Base-by-base conservation (phyloP, 2,888 invertebrate genomes). In the Clunio marinus region DNA sequence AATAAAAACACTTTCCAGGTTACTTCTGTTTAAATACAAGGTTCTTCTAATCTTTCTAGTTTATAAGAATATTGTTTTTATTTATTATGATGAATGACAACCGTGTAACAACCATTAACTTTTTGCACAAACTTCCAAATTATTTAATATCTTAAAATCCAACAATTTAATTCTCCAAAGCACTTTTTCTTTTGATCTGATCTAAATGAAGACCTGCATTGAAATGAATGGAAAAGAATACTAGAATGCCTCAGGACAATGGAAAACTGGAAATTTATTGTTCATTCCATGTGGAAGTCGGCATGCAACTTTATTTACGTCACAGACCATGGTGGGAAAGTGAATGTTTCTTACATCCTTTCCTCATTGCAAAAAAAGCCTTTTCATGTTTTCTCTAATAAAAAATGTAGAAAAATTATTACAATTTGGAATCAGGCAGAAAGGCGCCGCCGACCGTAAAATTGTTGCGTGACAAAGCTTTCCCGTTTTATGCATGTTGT, bases 401-500 rank as follows among this genome's bases (percentile, higher is more conserved):
- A 7, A 37, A 41, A 41, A 41, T 60, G 37, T 60, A 37, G 37
- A 60, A 24, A 22, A n/a, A 17, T 57, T 7, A 35, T 17, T 24
- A 60, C 60, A 37, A 35, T 20, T 37, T 37, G 22, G 25, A 13
- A 27, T 22, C 24, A 60, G 60, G 60, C 22, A 37, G 37, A 1
- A 3, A 41, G 60, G 60, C 60, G 60, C 60, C 60, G 35, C n/a
- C n/a, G n/a, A n/a, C 37, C 17, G 20, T 60, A 58, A 58, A 60
- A 60, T 22, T 41, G 60, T 60, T 60, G 60, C 60, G 60, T 60
- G 60, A 60, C 60, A 35, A 22, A 37, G 24, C 37, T 60, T 13
- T 15, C 15, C 15, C 45, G 8, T 15, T 45, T 45, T n/a, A 4
- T 7, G 45, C 45, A n/a, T n/a, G n/a, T n/a, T n/a, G n/a, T n/a